These are phyloP conservation scores for Criorhina ranunculi DNA, from an alignment of 2,888 invertebrate species.

Conservation along the genomic window DNA sequence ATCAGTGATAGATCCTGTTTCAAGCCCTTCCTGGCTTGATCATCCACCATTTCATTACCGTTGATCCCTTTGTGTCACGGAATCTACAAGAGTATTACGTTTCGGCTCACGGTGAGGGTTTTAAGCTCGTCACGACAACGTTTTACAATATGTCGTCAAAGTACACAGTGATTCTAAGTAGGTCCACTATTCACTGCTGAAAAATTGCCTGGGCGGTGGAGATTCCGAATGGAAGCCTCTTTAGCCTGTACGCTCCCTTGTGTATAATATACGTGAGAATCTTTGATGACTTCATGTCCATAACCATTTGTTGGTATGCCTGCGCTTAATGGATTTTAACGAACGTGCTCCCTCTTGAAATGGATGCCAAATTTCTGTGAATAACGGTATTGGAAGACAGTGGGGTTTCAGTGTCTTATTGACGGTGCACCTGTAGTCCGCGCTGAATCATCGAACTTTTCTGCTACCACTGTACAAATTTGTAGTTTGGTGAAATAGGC, in stretches of 20 bases:
- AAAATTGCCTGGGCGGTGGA: not conserved
- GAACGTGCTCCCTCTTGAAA: not conserved
- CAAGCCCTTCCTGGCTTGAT: too few relatives aligned
- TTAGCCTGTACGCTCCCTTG: not conserved
- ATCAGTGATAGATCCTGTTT: too few relatives aligned
- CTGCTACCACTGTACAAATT: too few relatives aligned
- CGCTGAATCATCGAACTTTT: slow-evolving; percentile 70
- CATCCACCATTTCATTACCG: too few relatives aligned
- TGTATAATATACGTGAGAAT: not conserved
- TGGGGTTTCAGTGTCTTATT: slow-evolving; percentile 77
- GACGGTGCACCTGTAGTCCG: not conserved
- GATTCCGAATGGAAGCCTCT: not conserved
- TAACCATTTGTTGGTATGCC: slow-evolving; percentile 6
- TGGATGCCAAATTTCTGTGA: slow-evolving; percentile 11
- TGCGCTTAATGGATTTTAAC: slow-evolving; percentile 20
- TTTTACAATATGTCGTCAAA: slow-evolving; percentile 19
- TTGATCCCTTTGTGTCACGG: too few relatives aligned
- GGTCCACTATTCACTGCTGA: not conserved
- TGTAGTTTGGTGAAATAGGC: too few relatives aligned
- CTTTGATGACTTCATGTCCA: not conserved
- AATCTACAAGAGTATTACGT: too few relatives aligned
- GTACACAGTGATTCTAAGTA: slow-evolving; percentile 2
- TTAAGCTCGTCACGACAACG: too few relatives aligned
- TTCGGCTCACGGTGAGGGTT: too few relatives aligned
- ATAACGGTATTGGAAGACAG: slow-evolving; percentile 31